Base-by-base conservation (phyloP, 2,888 invertebrate species). In the Acleris laterana region DNA sequence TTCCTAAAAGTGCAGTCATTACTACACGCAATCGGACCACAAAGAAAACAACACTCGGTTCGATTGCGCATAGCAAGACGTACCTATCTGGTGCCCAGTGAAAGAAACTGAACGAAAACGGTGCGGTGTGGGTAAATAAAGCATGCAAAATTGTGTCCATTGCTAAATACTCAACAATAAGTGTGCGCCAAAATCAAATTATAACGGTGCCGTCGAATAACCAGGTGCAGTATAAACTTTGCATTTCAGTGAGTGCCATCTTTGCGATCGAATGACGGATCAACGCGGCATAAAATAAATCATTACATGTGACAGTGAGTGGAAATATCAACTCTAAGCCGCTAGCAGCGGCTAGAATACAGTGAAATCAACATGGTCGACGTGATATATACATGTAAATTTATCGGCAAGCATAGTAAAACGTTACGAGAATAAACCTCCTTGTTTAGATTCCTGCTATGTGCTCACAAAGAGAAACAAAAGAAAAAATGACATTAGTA, bases 241-340 rank as follows among this genome's bases (percentile, higher is more conserved):
- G 93, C 93, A 93, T 90, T 92, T 93, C 93, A 93, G 93, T 93
- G 93, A 93, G 93, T 93, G 93, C 89, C 91, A 93, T 93, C 92
- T 76, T 88, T 85, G 80, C 84, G 84, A 74, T 77, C 70, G 72
- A 77, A 79, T 78, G 79, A 79, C 84, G 86, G 75, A 76, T 75
- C 82, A 71, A 82, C 82, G 79, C 87, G 82, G 79, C 84, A 81
- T 79, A 75, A 77, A 84, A 87, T 72, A 85, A 94, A 95, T 94
- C 94, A 95, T 94, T 95, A 95, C 95, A 95, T 95, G 95, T 95
- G 95, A 94, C 94, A 94, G 95, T 95, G 95, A 94, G 94, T 95
- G 94, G 93, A 84, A 81, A 81, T 80, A 81, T 81, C 75, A 79
- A 81, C 77, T 79, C 78, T 81, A 82, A 77, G 80, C 77, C 86